Conservation (phyloP, 2,888 invertebrate genomes). For the Dorcus hopei region DNA sequence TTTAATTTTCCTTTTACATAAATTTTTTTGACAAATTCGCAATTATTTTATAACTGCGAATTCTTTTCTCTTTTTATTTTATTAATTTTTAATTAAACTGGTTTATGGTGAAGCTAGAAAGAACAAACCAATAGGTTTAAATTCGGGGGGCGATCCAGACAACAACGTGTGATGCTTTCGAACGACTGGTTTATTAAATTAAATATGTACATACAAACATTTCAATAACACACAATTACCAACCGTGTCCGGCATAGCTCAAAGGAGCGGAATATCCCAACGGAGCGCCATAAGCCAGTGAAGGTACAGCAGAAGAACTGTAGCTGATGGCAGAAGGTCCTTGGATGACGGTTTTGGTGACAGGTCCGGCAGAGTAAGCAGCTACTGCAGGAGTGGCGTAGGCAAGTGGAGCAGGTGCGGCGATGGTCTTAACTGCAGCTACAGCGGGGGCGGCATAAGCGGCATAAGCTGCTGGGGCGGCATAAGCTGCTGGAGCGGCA, state of each 20-base stretch:
- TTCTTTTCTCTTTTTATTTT: too few species aligned
- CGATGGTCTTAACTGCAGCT: constrained; percentile 17
- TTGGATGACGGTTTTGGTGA: constrained; percentile 22
- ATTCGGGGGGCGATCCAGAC: too few species aligned
- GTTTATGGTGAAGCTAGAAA: too few species aligned
- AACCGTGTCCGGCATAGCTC: background rate
- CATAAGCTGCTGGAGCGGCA: constrained; percentile 1
- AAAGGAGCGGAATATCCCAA: constrained; percentile 14
- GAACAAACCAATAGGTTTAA: too few species aligned
- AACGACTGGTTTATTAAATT: background rate
- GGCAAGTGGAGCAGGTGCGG: constrained; percentile 26
- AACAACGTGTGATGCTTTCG: background rate
- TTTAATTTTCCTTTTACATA: too few species aligned
- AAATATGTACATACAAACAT: background rate
- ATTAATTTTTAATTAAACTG: too few species aligned
- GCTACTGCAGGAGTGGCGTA: constrained; percentile 34
- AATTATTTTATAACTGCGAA: too few species aligned
- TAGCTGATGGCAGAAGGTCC: constrained; percentile 12
- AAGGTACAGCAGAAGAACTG: constrained; percentile 3
- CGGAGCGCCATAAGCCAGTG: constrained; percentile 12
- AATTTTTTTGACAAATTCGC: too few species aligned
- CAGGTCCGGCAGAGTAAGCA: constrained; percentile 15
- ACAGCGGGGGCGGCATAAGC: constrained; percentile 20
- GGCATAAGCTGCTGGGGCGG: constrained; percentile 18
- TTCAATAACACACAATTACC: too few species aligned